Evolutionary conservation across 1,140 invertebrate genomes (phyloP).

Genomic region (Drosophila nigromelanica): DNA sequence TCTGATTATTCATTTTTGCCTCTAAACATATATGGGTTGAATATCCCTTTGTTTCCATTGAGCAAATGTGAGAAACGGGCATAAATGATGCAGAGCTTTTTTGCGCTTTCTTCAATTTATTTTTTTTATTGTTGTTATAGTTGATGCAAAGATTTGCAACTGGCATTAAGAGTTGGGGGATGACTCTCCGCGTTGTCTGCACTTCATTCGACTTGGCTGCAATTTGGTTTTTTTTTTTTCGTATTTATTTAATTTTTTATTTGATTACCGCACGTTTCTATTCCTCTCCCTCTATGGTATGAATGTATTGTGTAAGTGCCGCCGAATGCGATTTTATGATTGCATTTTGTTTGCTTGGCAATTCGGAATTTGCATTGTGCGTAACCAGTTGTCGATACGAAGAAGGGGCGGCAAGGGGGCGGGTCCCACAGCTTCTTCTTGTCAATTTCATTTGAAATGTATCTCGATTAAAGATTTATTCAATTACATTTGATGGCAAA

Average conservation of each 20-base stretch:
- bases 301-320: conserved; percentile 26
- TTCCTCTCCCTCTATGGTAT: background rate
- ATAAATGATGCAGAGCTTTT: too few relatives aligned
- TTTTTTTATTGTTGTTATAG: background rate
- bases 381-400: conserved; percentile 2
- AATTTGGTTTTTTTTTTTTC: background rate
- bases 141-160: conserved; percentile 27
- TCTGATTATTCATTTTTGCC: too few relatives aligned
- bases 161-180: conserved; percentile 9
- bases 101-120: background rate
- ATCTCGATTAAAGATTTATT: background rate
- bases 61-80: too few relatives aligned
- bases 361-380: conserved; percentile 23
- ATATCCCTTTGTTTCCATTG: too few relatives aligned
- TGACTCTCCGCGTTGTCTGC: conserved; percentile 22
- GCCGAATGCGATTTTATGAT: conserved; percentile 29
- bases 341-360: conserved; percentile 17
- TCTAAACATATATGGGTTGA: too few relatives aligned
- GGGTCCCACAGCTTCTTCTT: background rate
- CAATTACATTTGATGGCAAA: too few relatives aligned
- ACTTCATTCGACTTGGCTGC: conserved; percentile 8
- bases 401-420: background rate
- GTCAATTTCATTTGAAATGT: background rate
- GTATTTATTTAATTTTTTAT: conserved; percentile 6
- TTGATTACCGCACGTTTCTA: background rate